Percentiles rank a stretch among this genome's conserved stretches.
Evolutionary conservation across 2,888 invertebrate species (phyloP).

Genomic region (Agrochola circellaris): DNA sequence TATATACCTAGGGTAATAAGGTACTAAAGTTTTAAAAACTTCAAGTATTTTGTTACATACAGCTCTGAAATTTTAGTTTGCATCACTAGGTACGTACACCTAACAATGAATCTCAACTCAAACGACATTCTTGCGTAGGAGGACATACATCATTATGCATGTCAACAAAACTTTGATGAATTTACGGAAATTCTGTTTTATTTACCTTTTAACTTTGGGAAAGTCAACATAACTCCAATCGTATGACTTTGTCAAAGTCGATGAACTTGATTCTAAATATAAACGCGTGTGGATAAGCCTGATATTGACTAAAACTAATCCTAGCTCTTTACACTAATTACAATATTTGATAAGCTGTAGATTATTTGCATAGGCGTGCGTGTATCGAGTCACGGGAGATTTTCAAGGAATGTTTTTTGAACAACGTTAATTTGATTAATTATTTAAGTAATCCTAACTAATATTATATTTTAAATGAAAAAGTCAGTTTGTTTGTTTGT

Average conservation of each 20-base stretch:
- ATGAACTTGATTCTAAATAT: conserved; percentile 20
- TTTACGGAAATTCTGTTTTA: conserved; percentile 9
- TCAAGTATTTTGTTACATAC: no score
- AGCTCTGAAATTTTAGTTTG: neutral
- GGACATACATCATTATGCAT: conserved; percentile 1
- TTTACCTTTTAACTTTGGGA: conserved; percentile 16
- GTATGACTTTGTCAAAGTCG: conserved; percentile 10
- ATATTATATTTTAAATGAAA: no score
- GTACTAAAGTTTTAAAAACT: neutral
- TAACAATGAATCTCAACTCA: neutral
- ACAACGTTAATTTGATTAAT: neutral
- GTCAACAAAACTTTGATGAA: neutral
- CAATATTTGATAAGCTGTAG: conserved; percentile 15
- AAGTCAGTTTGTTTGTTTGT: no score
- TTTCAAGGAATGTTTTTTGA: neutral
- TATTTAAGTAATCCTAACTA: neutral
- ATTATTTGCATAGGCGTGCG: neutral
- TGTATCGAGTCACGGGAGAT: neutral
- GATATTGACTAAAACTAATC: conserved; percentile 24
- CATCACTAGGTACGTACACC: neutral
- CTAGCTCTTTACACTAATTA: conserved; percentile 3
- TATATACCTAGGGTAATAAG: neutral
- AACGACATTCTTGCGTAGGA: neutral
- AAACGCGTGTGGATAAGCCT: neutral
- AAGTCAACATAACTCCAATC: conserved; percentile 2